Evolutionary conservation across 2,797 vertebrate species (phyloP).

Genomic region (Ispidina picta): DNA sequence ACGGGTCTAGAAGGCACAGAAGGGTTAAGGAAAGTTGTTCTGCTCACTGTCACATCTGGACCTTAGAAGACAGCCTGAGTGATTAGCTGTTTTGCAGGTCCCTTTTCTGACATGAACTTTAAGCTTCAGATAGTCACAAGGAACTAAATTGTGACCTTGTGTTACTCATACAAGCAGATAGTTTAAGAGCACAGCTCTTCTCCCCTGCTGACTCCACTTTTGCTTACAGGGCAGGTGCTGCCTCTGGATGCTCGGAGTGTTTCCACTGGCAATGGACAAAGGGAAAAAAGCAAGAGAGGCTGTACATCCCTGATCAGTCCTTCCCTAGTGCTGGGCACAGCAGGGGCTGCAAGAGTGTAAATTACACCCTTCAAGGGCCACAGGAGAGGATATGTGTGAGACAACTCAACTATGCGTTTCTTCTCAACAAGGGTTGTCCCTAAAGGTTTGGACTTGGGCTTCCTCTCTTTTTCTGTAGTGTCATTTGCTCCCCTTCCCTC

Average conservation of each 20-base stretch:
- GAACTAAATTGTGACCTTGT: neutral
- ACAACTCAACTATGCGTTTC: neutral
- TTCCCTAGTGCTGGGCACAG: neutral
- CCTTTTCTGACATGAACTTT: neutral
- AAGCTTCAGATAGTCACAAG: neutral
- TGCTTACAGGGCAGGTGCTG: neutral
- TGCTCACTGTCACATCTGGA: neutral
- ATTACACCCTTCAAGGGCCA: neutral
- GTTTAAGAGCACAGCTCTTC: neutral
- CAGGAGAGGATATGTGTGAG: neutral
- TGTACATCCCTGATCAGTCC: neutral
- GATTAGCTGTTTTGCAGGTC: neutral
- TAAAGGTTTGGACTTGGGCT: neutral
- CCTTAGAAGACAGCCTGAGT: neutral
- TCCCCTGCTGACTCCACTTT: neutral
- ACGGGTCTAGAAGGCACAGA: neutral
- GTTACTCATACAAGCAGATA: neutral
- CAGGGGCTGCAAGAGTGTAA: neutral
- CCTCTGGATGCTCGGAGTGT: neutral
- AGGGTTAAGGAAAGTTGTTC: neutral
- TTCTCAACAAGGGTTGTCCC: neutral
- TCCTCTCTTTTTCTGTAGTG: neutral
- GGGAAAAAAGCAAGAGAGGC: neutral
- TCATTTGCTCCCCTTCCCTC: neutral
- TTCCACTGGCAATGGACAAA: neutral